Evolutionary conservation across 2,888 invertebrate genomes (phyloP).

Genomic region (Eilema depressum): DNA sequence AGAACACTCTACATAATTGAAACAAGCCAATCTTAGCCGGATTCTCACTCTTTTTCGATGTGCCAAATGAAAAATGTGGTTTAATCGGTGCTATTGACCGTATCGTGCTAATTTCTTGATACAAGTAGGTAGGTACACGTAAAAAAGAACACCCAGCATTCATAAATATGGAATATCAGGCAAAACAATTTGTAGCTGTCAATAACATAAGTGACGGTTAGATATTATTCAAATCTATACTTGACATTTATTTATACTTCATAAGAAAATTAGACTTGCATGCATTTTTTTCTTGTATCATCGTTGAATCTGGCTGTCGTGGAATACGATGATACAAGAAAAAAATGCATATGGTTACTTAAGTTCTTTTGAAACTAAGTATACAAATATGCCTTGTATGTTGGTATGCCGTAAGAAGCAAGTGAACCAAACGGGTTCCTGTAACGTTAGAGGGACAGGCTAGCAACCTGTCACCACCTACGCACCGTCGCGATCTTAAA

Average conservation of each 20-base stretch:
- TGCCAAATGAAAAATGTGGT: neutral
- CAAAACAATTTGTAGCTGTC: conserved; percentile 32
- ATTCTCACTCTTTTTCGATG: neutral
- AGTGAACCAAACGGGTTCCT: conserved; percentile 41
- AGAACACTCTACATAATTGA: neutral
- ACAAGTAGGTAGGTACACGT: neutral
- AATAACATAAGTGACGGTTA: conserved; percentile 21
- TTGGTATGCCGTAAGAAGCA: conserved; percentile 33
- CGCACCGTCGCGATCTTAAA: conserved; percentile 40
- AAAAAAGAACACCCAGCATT: neutral
- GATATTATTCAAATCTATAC: conserved; percentile 20
- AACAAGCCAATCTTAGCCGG: neutral
- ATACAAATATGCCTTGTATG: conserved; percentile 13
- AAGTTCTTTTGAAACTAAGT: conserved; percentile 15
- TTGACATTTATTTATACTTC: conserved; percentile 47
- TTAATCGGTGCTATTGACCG: conserved; percentile 1
- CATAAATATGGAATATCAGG: conserved; percentile 37
- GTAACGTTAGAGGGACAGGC: conserved; percentile 41
- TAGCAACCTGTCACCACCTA: conserved; percentile 48
- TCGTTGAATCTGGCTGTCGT: too few relatives aligned
- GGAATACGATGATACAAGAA: conserved; percentile 34
- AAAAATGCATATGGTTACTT: conserved; percentile 37
- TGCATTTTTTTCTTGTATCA: too few relatives aligned
- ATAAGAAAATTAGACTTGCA: conserved; percentile 39
- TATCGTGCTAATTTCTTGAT: neutral